Conservation (phyloP, 2,113 vertebrate species). For the Heterotilapia buettikoferi region DNA sequence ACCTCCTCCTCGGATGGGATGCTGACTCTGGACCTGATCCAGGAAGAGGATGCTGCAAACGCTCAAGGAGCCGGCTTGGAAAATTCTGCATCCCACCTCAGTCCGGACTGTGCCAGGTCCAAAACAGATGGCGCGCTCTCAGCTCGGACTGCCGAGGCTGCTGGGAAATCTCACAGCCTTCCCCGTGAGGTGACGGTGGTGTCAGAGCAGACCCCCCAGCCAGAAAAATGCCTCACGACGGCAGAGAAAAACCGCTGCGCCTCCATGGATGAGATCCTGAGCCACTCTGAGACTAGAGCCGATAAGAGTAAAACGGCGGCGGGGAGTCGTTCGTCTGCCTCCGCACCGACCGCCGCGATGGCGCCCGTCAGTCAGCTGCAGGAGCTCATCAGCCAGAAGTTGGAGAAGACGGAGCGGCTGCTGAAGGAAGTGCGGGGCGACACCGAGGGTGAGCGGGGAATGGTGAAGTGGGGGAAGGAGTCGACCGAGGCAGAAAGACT, state of each 20-base stretch:
- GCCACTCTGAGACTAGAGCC: slow-evolving; percentile 63
- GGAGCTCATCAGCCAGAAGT: slow-evolving; percentile 85
- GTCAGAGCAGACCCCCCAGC: slow-evolving; percentile 74
- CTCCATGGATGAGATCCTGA: slow-evolving; percentile 88
- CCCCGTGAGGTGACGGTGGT: slow-evolving; percentile 50
- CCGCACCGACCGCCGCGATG: background rate
- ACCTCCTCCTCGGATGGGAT: slow-evolving; percentile 88
- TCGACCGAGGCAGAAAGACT: slow-evolving; percentile 76
- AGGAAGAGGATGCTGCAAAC: slow-evolving; percentile 79
- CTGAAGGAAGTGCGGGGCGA: slow-evolving; percentile 72
- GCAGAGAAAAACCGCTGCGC: slow-evolving; percentile 82
- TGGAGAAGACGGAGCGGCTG: slow-evolving; percentile 87
- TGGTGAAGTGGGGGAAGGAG: slow-evolving; percentile 64
- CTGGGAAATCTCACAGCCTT: slow-evolving; percentile 67
- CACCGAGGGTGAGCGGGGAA: background rate
- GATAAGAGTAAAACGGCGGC: slow-evolving; percentile 1
- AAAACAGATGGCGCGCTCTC: slow-evolving; percentile 59
- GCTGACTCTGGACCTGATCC: slow-evolving; percentile 93
- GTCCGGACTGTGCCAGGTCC: slow-evolving; percentile 58
- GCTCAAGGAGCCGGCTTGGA: slow-evolving; percentile 62
- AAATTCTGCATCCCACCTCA: slow-evolving; percentile 60
- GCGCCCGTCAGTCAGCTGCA: slow-evolving; percentile 75
- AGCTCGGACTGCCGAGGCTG: background rate
- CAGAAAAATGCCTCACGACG: slow-evolving; percentile 67
- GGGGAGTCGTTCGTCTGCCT: slow-evolving; percentile 4